A percentile compares a stretch with the other conserved stretches of the same genome.
Conservation (phyloP, 1,140 invertebrate genomes). For the Dermatophagoides farinae region DNA sequence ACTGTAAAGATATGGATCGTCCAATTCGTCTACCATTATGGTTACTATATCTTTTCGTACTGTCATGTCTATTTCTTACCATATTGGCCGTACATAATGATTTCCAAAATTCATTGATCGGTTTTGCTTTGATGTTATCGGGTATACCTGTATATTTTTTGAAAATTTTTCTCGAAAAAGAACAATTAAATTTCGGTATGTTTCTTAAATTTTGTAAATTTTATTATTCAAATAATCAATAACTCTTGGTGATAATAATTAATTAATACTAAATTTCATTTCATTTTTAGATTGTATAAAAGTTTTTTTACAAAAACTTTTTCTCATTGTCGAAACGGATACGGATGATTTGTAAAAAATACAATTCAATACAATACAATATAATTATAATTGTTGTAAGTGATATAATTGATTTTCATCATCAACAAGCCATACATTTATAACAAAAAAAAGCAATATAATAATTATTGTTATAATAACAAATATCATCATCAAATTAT, state of each 20-base stretch:
- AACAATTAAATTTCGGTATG: background rate
- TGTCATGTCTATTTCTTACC: conserved; percentile 54
- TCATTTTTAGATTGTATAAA: background rate
- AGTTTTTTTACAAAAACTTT: background rate
- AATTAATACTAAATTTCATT: no score
- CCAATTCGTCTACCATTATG: conserved; percentile 63
- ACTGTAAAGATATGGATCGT: conserved; percentile 48
- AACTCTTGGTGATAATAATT: no score
- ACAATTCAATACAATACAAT: background rate
- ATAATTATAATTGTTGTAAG: no score
- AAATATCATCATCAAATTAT: no score
- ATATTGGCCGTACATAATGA: conserved; percentile 36
- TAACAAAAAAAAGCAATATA: no score
- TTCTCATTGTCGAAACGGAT: background rate
- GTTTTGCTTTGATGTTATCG: conserved; percentile 47
- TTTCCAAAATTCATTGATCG: conserved; percentile 40
- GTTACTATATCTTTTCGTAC: conserved; percentile 58
- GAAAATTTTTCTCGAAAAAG: background rate
- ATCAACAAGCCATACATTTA: no score
- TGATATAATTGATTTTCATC: no score
- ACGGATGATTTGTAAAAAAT: background rate
- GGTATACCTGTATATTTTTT: conserved; percentile 68
- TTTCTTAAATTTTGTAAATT: background rate
- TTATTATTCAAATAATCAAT: no score
- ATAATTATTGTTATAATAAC: background rate